Conservation (phyloP, 1,140 invertebrate genomes). For the Heterodera schachtii region DNA sequence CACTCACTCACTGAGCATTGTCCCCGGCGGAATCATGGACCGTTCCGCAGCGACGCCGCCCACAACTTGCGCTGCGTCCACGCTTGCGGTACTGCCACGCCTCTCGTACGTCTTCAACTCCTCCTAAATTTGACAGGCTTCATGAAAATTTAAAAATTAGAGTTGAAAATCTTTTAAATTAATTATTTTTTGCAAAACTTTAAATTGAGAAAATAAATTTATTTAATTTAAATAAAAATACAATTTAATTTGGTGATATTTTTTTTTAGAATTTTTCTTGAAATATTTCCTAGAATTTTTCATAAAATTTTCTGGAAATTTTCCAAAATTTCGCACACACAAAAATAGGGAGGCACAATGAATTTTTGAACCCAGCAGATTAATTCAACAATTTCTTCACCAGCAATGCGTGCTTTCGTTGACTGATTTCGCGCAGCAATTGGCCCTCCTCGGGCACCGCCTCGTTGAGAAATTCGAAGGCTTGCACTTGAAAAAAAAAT, state of each 20-base stretch:
- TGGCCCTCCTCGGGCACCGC: constrained; percentile 13
- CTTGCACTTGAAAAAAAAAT: constrained; percentile 32
- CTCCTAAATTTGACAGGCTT: constrained; percentile 23
- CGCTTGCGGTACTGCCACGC: background rate
- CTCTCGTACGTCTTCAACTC: constrained; percentile 51
- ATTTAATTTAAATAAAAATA: too few species aligned
- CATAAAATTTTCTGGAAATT: too few species aligned
- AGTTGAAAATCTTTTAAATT: background rate
- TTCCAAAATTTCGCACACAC: too few species aligned
- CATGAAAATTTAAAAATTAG: background rate
- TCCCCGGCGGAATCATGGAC: constrained; percentile 42
- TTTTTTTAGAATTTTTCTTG: too few species aligned
- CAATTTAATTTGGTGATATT: too few species aligned
- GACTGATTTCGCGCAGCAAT: constrained; percentile 47
- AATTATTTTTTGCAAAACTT: too few species aligned
- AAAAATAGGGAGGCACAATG: background rate
- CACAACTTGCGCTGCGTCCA: background rate
- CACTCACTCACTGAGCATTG: constrained; percentile 26
- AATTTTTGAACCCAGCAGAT: too few species aligned
- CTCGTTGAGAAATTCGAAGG: constrained; percentile 45
- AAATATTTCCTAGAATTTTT: too few species aligned
- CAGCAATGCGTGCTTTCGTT: constrained; percentile 49
- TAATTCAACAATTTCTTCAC: constrained; percentile 10
- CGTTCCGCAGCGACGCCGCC: constrained; percentile 12
- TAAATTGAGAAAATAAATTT: too few species aligned